Base-by-base conservation (phyloP, 2,113 vertebrate genomes). In the Anas platyrhynchos region DNA sequence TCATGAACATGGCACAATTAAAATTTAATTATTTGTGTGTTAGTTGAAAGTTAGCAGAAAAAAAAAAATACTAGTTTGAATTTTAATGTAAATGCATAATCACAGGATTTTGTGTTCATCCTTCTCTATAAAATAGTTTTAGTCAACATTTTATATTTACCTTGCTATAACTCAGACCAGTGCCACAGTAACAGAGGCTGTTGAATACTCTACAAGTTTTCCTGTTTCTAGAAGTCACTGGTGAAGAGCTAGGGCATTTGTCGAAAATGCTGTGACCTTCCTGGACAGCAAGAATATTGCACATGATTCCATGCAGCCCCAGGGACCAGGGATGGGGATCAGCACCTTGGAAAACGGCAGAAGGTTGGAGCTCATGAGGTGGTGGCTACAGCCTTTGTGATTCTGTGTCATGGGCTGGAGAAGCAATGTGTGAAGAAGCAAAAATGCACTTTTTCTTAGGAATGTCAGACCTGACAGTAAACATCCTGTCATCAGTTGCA, bases 341-440 rank as follows among this genome's bases (percentile, higher is more conserved):
- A 59, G 27, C 16, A 52, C 3, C 4, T 10, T 31, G 21, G 18
- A 16, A 26, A 65, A 65, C 0, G 3, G 44, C 8, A 9, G 11
- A n/a, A 0, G 1, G 7, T 18, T 62, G 58, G 16, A 38, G 32
- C 18, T 82, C n/a, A 50, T 59, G 7, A 4, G 44, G 44, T 13
- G 23, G 50, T 13, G 13, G 46, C 8, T 25, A 0, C 4, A 68
- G 48, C 54, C 18, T 26, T 55, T 13, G 14, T 6, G 0, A 0
- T 34, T 20, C 2, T 22, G 44, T 48, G 21, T 16, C 13, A 13
- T 2, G n/a, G 67, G n/a, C 91, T 4, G 3, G 61, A 54, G 34
- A 11, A 69, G 23, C 44, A 67, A 9, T 18, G 14, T 61, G 58
- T n/a, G 50, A 48, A 25, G 46, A 67, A 58, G 22, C 14, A 72